Base-by-base conservation (phyloP, 1,140 invertebrate genomes). In the Trichonephila inaurata region DNA sequence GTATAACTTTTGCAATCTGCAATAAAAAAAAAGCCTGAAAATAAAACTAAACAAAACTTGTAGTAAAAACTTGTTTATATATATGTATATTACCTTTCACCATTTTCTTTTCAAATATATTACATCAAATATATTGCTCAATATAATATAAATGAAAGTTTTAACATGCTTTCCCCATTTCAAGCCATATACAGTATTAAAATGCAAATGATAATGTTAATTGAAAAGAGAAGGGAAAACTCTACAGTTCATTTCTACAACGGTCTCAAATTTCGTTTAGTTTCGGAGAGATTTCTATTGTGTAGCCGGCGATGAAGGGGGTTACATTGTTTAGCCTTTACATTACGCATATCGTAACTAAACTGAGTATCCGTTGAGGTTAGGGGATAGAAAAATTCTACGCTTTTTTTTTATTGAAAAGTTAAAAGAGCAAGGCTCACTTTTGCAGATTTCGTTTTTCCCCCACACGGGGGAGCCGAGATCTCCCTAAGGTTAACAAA, bases 401-500 rank as follows among this genome's bases (percentile, higher is more conserved):
- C 85, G 61, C 91, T 33, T 69, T 40, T 40, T 33, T 40, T 40
- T 92, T 85, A 81, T 81, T 69, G 81, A 60, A 92, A 92, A 92
- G 62, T 58, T 86, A 92, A 85, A 92, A 92, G 91, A 72, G 82
- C 82, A 92, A 92, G 58, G 64, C 33, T 92, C 89, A 91, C 77
- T 62, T 24, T 66, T 61, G 58, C 89, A 91, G 33, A 24, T 60
- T 83, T 72, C 40, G 64, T 87, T 87, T 87, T 62, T 21, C 7
- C 44, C 64, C n/a, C 88, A 12, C 58, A 14, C 12, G 61, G 16
- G 21, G 90, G 33, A 64, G 19, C 61, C 33, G 33, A 88, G 33
- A 64, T 88, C 86, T 92, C 91, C 62, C 62, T 19, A n/a, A 92
- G 82, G 91, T 77, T 92, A 87, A 86, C 83, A 87, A 92, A 92